Base-by-base conservation (phyloP, 2,797 vertebrate species). In the Pterois miles region DNA sequence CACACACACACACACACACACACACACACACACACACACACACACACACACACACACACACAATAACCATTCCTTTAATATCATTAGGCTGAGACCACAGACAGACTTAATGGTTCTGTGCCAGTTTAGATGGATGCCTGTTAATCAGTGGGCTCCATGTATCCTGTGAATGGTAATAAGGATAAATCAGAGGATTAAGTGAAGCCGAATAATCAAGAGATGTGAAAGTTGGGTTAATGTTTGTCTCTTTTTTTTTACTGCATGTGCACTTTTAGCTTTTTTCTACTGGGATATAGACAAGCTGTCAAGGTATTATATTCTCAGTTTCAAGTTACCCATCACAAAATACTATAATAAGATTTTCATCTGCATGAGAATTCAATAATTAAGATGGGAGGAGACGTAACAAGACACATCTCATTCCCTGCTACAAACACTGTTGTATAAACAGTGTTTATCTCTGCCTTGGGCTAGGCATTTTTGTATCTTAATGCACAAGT, bases 381-480 rank as follows among this genome's bases (percentile, higher is more conserved):
- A 85, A 46, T 86, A 84, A 92, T 87, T 82, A 83, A 71, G 65
- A 80, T 23, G 34, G 56, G 73, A 82, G 57, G 80, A 74, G 74
- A 57, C 60, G 23, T 66, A 79, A 84, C 50, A 78, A 88, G 60
- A 89, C 80, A 65, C 46, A 80, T 71, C 71, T 74, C 67, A 74
- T 46, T 84, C 70, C 34, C 64, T 72, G 71, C 59, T 65, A 38
- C 74, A 80, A 87, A 83, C 71, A 56, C 50, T 74, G 67, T 67
- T 88, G 66, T 78, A 69, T 89, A 87, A 91, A 86, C 81, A 90
- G 54, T 69, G 76, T 76, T 90, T 80, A 88, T 88, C 88, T 84
- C 69, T 62, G 85, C 85, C 81, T 74, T 65, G 57, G 86, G 87
- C 81, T 74, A 52, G 52, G 57, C 78, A 81, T 81, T 78, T 78